Conservation (phyloP, 2,797 vertebrate genomes). For the Phataginus tetradactyla region DNA sequence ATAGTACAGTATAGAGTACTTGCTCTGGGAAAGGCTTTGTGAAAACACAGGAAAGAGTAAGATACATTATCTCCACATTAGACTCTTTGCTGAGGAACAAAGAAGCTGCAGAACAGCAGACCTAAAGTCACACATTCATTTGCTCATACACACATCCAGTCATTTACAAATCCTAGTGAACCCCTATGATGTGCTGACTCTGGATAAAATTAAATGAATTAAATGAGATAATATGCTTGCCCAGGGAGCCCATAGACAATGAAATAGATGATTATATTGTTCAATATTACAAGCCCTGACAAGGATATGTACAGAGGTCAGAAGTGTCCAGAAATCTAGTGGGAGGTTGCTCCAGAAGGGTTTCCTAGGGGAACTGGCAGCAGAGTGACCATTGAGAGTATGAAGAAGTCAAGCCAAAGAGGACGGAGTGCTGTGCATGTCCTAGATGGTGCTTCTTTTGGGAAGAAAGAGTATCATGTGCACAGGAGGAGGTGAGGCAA, state of each 20-base stretch:
- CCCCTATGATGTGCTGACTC: not conserved
- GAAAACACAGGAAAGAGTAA: not conserved
- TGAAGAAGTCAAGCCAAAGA: not conserved
- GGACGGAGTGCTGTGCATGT: no score
- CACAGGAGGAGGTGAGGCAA: not conserved
- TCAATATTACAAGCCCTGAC: no score
- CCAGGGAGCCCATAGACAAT: not conserved
- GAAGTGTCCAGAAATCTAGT: not conserved
- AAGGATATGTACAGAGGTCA: fast-evolving
- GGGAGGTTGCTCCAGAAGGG: not conserved
- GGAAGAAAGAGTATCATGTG: not conserved
- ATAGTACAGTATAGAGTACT: not conserved
- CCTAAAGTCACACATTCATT: not conserved
- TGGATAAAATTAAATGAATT: not conserved
- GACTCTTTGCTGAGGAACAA: not conserved
- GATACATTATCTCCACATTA: not conserved
- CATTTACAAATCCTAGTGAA: not conserved
- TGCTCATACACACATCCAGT: not conserved
- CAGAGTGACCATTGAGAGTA: not conserved
- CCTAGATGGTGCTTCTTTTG: not conserved
- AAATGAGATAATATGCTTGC: not conserved
- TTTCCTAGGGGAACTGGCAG: not conserved
- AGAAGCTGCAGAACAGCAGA: not conserved
- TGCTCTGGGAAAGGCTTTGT: not conserved
- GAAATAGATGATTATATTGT: not conserved